Evolutionary conservation across 2,113 vertebrate genomes (phyloP), one percentile per base, ranked within the genome.

Genomic region (Hemiscyllium ocellatum): DNA sequence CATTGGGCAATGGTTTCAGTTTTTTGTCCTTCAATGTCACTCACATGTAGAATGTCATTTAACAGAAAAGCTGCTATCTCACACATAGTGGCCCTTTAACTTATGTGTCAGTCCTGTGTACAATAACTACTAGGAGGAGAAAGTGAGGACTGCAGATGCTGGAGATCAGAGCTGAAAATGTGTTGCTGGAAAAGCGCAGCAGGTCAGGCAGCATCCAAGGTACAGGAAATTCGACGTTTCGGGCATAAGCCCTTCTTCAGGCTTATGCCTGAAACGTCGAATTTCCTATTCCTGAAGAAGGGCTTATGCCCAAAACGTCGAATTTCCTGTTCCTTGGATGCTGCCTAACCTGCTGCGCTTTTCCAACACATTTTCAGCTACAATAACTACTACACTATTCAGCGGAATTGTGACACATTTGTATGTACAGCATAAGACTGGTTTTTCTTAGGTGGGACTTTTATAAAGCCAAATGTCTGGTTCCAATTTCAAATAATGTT

Each of bases 361-460:
- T n/a, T n/a, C n/a, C n/a, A n/a, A n/a, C n/a, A n/a, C n/a, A n/a
- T n/a, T n/a, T n/a, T n/a, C n/a, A n/a, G n/a, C n/a, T 72, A 72
- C 66, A 65, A 65, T 66, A 65, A 66, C 37, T 93, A 93, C 66
- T 50, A 50, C 47, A 93, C 29, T 26, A 17, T 93, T 93, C 33
- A 93, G n/a, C 89, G 50, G 68, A 70, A 72, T 50, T 72, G 42
- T 24, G 42, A 22, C 37, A 72, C 93, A 47, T 94, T 72, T 94
- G 19, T 91, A 91, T 33, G 89, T 56, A 33, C 89, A 93, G 56
- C 89, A 95, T 29, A 95, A 95, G 42, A 95, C 70, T 50, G 33
- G 8, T 26, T 72, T 29, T 72, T 72, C 42, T 56, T 50, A 70
- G 42, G 66, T 26, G 93, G 93, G 66, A 47, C 3, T 47, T 89